Evolutionary conservation across 2,797 vertebrate genomes (phyloP).

Genomic region (Poeciliopsis paucimaculata): DNA sequence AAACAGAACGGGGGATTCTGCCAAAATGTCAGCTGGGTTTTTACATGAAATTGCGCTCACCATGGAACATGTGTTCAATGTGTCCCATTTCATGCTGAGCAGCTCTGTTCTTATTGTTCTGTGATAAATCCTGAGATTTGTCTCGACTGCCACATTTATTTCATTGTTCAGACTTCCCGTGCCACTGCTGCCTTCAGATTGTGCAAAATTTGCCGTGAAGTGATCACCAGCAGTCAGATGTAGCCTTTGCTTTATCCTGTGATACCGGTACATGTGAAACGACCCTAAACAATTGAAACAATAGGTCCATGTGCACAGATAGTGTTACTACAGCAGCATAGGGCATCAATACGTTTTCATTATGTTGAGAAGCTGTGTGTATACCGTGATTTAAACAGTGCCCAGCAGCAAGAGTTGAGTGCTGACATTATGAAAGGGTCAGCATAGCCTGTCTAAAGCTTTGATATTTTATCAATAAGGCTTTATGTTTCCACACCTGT

Average conservation of each 20-base stretch:
- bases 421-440: conserved; percentile 69
- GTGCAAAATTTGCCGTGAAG: conserved; percentile 50
- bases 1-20: conserved; percentile 75
- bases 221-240: conserved; percentile 75
- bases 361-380: conserved; percentile 77
- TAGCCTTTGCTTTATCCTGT: conserved; percentile 54
- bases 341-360: conserved; percentile 82
- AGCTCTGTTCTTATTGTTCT: conserved; percentile 76
- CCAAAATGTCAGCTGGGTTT: conserved; percentile 82
- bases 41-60: conserved; percentile 79
- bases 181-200: conserved; percentile 45
- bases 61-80: conserved; percentile 77
- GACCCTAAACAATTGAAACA: conserved; percentile 77
- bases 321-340: conserved; percentile 65
- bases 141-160: conserved; percentile 72
- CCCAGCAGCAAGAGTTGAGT: conserved; percentile 61
- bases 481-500: conserved; percentile 72
- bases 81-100: conserved; percentile 76
- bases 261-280: conserved; percentile 75
- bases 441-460: conserved; percentile 71
- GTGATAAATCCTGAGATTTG: conserved; percentile 79
- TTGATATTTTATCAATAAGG: conserved; percentile 80
- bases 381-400: conserved; percentile 75
- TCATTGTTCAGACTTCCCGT: conserved; percentile 50
- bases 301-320: conserved; percentile 71